phyloP scores from a whole-genome alignment of 92 coral and sea anemone genomes.

The Umimayanthus kanabou region DNA sequence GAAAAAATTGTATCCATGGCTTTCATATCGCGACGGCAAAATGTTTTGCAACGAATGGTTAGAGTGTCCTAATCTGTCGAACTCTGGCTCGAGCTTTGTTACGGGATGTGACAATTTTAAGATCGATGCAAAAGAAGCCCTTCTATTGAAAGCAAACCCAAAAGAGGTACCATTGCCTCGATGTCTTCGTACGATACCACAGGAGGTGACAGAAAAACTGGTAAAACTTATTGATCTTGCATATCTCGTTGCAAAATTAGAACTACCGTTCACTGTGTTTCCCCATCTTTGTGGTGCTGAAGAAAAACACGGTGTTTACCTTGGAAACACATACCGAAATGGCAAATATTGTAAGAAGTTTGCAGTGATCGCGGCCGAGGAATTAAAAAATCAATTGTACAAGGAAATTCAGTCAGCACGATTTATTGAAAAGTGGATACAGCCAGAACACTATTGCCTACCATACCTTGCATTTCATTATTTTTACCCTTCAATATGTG shows the following conservation, averaged over 20 bases:
- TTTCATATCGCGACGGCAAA: conserved; percentile 22
- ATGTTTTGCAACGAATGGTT: conserved; percentile 6
- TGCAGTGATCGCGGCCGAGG: conserved; percentile 21
- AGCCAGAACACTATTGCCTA: too few relatives aligned
- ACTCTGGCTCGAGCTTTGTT: too few relatives aligned
- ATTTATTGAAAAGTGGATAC: conserved; percentile 29
- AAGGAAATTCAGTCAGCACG: conserved; percentile 26
- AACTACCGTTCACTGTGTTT: neutral
- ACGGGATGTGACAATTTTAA: too few relatives aligned
- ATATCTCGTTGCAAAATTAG: too few relatives aligned
- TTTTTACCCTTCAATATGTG: too few relatives aligned
- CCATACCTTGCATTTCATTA: too few relatives aligned
- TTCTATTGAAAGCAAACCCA: too few relatives aligned
- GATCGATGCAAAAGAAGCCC: neutral
- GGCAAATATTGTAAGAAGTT: conserved; percentile 42
- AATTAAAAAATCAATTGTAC: conserved; percentile 30
- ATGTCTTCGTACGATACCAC: neutral
- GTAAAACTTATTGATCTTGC: neutral
- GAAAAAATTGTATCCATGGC: too few relatives aligned
- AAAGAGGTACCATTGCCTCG: too few relatives aligned
- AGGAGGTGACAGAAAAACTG: conserved; percentile 38
- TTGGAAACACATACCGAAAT: neutral
- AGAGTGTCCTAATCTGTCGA: neutral
- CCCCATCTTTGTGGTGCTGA: conserved; percentile 33
- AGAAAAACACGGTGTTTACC: neutral